These are phyloP conservation scores for Rhopalosiphum maidis DNA, from an alignment of 1,140 invertebrate genomes.

Conservation along the genomic window DNA sequence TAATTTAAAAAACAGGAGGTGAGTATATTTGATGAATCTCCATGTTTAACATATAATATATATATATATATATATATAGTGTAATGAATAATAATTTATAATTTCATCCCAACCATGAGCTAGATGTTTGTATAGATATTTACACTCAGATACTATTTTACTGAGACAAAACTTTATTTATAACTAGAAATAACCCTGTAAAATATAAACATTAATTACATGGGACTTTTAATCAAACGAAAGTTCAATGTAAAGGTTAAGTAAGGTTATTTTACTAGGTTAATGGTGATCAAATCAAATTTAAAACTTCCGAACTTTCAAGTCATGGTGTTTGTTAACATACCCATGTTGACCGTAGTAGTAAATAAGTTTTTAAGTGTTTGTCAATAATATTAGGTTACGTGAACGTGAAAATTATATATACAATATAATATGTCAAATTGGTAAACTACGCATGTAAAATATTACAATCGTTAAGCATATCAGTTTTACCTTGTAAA, in stretches of 20 bases:
- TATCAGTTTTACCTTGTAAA: background rate
- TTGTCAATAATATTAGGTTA: background rate
- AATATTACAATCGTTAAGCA: background rate
- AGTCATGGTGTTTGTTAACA: background rate
- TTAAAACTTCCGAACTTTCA: background rate
- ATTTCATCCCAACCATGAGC: background rate
- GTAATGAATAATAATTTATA: background rate
- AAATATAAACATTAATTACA: constrained; percentile 20
- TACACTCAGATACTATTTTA: background rate
- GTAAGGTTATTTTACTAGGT: background rate
- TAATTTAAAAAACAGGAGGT: background rate
- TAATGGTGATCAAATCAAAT: constrained; percentile 2
- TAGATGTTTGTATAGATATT: background rate
- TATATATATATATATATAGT: no score
- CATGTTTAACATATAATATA: background rate
- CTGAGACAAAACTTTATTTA: background rate
- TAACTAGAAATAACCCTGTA: background rate
- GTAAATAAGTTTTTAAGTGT: background rate
- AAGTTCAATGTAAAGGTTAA: constrained; percentile 1
- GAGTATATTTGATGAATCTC: background rate
- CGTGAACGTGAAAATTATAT: background rate
- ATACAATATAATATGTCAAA: background rate
- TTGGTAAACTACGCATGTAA: background rate
- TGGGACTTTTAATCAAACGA: background rate
- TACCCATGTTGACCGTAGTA: background rate